Percentiles rank a stretch among this genome's conserved stretches.
phyloP scores from a whole-genome alignment of 1,140 invertebrate species.

The Apis dorsata region DNA sequence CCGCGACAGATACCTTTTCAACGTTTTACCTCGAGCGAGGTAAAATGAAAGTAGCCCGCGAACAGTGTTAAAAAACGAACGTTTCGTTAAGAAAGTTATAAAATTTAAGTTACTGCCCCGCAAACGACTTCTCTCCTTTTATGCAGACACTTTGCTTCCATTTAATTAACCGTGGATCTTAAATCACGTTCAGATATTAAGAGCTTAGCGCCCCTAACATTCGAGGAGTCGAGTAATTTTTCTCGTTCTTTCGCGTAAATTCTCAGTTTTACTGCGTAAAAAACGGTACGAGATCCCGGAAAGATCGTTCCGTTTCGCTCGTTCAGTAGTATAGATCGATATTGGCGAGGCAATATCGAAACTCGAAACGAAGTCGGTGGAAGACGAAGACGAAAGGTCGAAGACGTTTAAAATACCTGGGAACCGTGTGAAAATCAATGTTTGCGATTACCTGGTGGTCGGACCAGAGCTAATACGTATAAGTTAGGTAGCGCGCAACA shows the following conservation, averaged over 20 bases:
- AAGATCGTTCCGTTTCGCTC: neutral
- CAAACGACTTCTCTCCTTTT: slow-evolving; percentile 53
- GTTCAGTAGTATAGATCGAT: neutral
- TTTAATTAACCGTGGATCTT: slow-evolving; percentile 74
- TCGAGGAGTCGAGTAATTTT: slow-evolving; percentile 35
- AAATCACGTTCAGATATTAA: slow-evolving; percentile 75
- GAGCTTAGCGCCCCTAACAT: slow-evolving; percentile 64
- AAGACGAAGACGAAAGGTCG: neutral
- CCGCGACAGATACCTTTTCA: slow-evolving; percentile 1
- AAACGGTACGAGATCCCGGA: neutral
- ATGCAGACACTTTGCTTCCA: slow-evolving; percentile 63
- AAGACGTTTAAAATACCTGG: neutral
- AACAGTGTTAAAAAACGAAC: slow-evolving; percentile 14
- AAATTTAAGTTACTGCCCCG: slow-evolving; percentile 46
- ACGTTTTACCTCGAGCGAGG: neutral
- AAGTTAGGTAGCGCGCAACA: slow-evolving; percentile 73
- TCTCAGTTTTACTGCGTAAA: neutral
- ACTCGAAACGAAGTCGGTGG: neutral
- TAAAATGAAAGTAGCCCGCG: neutral
- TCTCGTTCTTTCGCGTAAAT: neutral
- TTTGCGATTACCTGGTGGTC: slow-evolving; percentile 39
- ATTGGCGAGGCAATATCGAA: neutral
- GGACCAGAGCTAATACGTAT: slow-evolving; percentile 53
- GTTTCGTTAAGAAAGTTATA: slow-evolving; percentile 47
- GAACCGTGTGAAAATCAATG: slow-evolving; percentile 1